A percentile compares a stretch with the other conserved stretches of the same genome.
phyloP scores from a whole-genome alignment of 2,888 invertebrate genomes.

The Thera britannica region DNA sequence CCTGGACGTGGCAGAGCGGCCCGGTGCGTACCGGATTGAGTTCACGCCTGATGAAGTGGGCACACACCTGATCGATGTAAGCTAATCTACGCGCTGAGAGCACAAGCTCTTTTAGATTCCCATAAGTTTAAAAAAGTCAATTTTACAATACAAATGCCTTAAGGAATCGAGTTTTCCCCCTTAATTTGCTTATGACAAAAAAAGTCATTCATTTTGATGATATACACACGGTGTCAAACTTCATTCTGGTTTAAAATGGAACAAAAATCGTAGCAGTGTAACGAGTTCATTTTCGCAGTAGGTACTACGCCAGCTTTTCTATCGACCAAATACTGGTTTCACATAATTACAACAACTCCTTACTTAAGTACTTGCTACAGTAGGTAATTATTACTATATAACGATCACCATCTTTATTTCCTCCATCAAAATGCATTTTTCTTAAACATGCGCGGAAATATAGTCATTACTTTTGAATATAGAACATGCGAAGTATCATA shows the following conservation, averaged over 20 bases:
- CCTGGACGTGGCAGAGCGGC: conserved; percentile 90
- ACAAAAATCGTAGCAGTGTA: conserved; percentile 7
- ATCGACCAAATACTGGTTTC: not conserved
- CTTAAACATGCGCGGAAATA: no score
- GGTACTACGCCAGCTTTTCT: conserved; percentile 2
- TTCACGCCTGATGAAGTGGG: conserved; percentile 97
- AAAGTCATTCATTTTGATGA: not conserved
- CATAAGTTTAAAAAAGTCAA: not conserved
- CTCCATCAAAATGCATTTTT: not conserved
- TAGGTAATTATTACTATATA: no score
- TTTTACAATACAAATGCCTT: no score
- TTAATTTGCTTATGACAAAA: not conserved
- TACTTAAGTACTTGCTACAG: no score
- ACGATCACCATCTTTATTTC: not conserved
- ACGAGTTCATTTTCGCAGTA: conserved; percentile 1
- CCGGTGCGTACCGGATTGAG: conserved; percentile 94
- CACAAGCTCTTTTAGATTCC: not conserved
- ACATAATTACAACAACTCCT: no score
- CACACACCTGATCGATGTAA: conserved; percentile 96
- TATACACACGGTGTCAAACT: not conserved
- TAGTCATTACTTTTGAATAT: no score
- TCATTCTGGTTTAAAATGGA: not conserved
- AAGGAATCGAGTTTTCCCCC: not conserved
- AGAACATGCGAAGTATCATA: no score
- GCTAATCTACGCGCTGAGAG: not conserved